phyloP scores from a whole-genome alignment of 2,113 vertebrate genomes.

The Okapia johnstoni region DNA sequence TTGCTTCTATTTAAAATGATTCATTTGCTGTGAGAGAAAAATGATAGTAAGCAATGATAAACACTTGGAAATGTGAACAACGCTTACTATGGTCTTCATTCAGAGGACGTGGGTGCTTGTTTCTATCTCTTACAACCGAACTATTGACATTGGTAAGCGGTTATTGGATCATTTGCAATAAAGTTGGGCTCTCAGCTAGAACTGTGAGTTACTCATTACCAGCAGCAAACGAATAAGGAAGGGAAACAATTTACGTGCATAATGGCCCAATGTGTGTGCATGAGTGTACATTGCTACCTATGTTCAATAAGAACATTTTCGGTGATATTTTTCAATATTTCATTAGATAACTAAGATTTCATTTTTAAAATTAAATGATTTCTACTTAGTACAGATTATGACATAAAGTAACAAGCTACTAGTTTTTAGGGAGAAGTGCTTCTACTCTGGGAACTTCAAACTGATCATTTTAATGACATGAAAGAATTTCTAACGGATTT shows the following conservation, averaged over 20 bases:
- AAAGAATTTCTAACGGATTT: not conserved
- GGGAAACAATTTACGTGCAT: not conserved
- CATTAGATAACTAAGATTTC: not conserved
- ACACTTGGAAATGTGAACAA: constrained; percentile 54
- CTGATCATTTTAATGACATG: not conserved
- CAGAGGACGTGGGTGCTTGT: not conserved
- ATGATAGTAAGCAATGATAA: constrained; percentile 49
- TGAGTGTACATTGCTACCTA: not conserved
- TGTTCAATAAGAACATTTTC: not conserved
- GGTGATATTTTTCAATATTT: not conserved
- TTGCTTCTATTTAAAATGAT: constrained; percentile 82
- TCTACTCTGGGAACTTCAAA: not conserved
- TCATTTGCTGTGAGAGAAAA: constrained; percentile 79
- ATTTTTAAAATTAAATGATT: not conserved
- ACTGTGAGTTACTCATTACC: constrained; percentile 19
- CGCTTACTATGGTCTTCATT: constrained; percentile 3
- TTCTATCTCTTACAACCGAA: constrained; percentile 20
- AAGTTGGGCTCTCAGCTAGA: not conserved
- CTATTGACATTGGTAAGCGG: constrained; percentile 45
- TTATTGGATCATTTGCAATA: constrained; percentile 13
- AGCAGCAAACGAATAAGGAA: not conserved
- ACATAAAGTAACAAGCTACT: not conserved
- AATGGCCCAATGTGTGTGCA: not conserved
- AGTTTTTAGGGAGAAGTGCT: not conserved
- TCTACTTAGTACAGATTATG: not conserved